Base-by-base conservation (phyloP, 2,888 invertebrate species). In the Brachylomia viminalis region DNA sequence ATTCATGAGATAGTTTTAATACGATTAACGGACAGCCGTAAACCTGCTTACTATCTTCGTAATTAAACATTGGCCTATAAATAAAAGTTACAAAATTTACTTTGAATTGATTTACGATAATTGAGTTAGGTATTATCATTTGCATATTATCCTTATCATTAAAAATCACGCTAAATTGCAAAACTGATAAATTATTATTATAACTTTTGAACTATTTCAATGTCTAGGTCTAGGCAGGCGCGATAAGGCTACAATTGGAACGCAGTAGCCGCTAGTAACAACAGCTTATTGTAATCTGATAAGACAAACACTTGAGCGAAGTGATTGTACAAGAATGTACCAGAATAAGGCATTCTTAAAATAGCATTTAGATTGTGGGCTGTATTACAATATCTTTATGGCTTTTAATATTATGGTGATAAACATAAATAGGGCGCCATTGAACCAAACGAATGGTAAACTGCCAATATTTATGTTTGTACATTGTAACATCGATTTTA, bases 211-310 rank as follows among this genome's bases (percentile, higher is more conserved):
- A 33, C 72, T 45, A 61, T 49, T 64, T 74, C 27, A 66, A 59
- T 82, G 77, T 70, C 74, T 64, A 11, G 52, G 84, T 74, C 77
- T 83, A 70, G 79, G 65, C 47, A 33, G 17, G 30, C 30, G 54
- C 23, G 71, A 76, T 82, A 85, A 77, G n/a, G 17, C 13, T 17
- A n/a, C 45, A 33, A 54, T 54, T 54, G 15, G n/a, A 30, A 74
- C 15, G 15, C n/a, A 64, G 15, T 33, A 47, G 13, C 33, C 17
- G 54, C 15, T 72, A 69, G 52, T 52, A 62, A 66, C 69, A 49
- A 33, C 45, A 38, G 15, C 54, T 70, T 66, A 64, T 13, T 59
- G 30, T 61, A 59, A 72, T 77, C 66, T 13, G 72, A 85, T 82
- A 82, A 77, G 49, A 64, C 56, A 49, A 64, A 54, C 20, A 65